Percentiles rank a stretch among this genome's conserved stretches.
These are phyloP conservation scores for Lithobates sylvaticus DNA, from an alignment of 2,797 vertebrate species.

Conservation along the genomic window DNA sequence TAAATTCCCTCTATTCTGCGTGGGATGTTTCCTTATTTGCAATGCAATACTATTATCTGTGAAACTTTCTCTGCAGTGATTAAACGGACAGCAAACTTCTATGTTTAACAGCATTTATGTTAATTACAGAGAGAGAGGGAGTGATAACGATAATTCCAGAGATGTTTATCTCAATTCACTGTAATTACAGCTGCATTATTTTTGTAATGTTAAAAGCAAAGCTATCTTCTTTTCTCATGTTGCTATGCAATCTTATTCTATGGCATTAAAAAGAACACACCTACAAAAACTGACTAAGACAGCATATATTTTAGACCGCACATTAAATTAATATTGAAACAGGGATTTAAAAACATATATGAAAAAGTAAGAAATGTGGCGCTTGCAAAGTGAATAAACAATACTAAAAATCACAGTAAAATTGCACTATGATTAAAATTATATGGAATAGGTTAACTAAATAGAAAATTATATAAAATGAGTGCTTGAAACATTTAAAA, in stretches of 20 bases:
- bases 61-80: slow-evolving; percentile 52
- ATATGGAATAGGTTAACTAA: too few relatives aligned
- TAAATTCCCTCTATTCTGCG: neutral
- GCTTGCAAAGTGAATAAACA: too few relatives aligned
- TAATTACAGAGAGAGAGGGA: slow-evolving; percentile 56
- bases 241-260: slow-evolving; percentile 58
- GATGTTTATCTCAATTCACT: slow-evolving; percentile 61
- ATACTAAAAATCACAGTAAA: too few relatives aligned
- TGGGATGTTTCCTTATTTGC: slow-evolving; percentile 15
- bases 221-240: slow-evolving; percentile 53
- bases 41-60: slow-evolving; percentile 52
- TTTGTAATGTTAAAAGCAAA: slow-evolving; percentile 54
- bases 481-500: too few relatives aligned
- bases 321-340: neutral
- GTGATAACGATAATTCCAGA: slow-evolving; percentile 56
- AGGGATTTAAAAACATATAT: too few relatives aligned
- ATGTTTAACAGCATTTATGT: slow-evolving; percentile 60
- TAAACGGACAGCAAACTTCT: slow-evolving; percentile 57
- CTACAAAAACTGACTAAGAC: neutral
- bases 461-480: too few relatives aligned
- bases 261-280: slow-evolving; percentile 18
- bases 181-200: slow-evolving; percentile 61
- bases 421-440: too few relatives aligned
- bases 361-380: too few relatives aligned
- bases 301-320: neutral